Conservation (phyloP, 2,888 invertebrate genomes). For the Machimus atricapillus region DNA sequence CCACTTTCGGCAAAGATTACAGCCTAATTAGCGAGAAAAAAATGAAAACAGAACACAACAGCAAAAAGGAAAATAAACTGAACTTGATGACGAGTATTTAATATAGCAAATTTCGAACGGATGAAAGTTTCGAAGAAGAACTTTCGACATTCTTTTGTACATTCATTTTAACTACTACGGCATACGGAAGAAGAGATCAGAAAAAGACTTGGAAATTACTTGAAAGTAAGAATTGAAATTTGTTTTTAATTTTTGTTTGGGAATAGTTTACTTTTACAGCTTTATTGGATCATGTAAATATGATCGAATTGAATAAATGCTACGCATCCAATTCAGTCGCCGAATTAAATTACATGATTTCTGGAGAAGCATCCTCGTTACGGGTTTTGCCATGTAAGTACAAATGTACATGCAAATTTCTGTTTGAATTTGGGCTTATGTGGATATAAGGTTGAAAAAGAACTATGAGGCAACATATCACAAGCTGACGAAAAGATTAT, state of each 20-base stretch:
- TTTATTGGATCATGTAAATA: not conserved
- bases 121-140: not conserved
- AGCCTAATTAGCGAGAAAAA: conserved; percentile 54
- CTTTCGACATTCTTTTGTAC: not conserved
- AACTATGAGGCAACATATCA: not conserved
- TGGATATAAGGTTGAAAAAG: not conserved
- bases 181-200: not conserved
- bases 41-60: conserved; percentile 50
- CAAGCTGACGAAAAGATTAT: not conserved
- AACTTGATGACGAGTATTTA: not conserved
- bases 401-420: not conserved
- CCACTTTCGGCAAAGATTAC: conserved; percentile 61
- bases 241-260: not conserved
- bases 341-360: not conserved
- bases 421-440: not conserved
- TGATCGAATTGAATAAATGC: not conserved
- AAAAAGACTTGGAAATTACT: not conserved
- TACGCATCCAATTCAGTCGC: not conserved
- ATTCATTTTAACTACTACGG: not conserved
- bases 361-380: not conserved
- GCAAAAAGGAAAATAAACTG: conserved; percentile 48
- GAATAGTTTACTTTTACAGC: not conserved
- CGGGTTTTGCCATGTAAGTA: not conserved
- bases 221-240: not conserved
- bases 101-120: not conserved